These are phyloP conservation scores for Muschampia plurimacula DNA, from an alignment of 2,888 invertebrate genomes.

Conservation along the genomic window DNA sequence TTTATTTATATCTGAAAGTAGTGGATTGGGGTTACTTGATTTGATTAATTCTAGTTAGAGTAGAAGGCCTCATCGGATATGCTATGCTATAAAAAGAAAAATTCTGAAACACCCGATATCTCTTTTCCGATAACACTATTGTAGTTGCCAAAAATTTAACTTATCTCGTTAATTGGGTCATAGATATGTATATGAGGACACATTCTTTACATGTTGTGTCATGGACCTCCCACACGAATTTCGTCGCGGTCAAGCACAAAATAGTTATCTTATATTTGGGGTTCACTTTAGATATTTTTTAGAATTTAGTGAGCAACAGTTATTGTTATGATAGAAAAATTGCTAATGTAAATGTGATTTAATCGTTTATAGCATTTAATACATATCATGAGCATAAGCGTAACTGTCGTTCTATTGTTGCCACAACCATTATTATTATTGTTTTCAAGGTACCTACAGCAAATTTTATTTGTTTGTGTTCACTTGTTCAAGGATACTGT, in stretches of 20 bases:
- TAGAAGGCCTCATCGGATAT: constrained; percentile 77
- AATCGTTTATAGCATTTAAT: too few relatives aligned
- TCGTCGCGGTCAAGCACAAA: constrained; percentile 19
- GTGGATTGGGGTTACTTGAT: constrained; percentile 84
- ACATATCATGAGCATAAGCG: too few relatives aligned
- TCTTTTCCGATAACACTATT: constrained; percentile 7
- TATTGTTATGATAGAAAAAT: neutral
- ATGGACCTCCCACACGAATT: constrained; percentile 32
- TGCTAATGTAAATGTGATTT: neutral
- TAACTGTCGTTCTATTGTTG: too few relatives aligned
- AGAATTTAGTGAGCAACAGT: neutral
- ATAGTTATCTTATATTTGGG: constrained; percentile 9
- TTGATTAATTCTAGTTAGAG: constrained; percentile 84
- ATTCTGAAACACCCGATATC: constrained; percentile 54
- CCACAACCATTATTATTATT: too few relatives aligned
- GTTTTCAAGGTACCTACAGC: too few relatives aligned
- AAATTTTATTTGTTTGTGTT: too few relatives aligned
- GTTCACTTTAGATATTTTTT: neutral
- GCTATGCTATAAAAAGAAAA: constrained; percentile 75
- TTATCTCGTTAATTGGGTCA: constrained; percentile 20
- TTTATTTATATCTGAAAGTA: too few relatives aligned
- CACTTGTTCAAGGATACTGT: too few relatives aligned
- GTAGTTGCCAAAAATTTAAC: constrained; percentile 23
- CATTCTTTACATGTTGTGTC: constrained; percentile 27
- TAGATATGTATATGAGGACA: constrained; percentile 20